Base-by-base conservation (phyloP, 1,140 invertebrate genomes). In the Asbolus verrucosus region DNA sequence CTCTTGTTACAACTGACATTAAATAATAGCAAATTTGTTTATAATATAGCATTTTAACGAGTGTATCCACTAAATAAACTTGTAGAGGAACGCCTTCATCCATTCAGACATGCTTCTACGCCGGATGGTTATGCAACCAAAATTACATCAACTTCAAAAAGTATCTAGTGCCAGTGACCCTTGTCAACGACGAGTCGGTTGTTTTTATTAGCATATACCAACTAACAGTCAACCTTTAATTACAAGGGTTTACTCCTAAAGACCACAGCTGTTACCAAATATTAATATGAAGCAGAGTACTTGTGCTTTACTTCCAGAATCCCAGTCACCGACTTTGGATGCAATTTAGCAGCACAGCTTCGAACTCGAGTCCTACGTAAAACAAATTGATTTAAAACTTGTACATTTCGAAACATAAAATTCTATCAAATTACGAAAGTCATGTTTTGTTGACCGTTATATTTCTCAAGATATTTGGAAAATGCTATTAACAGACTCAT, bases 131-230 rank as follows among this genome's bases (percentile, higher is more conserved):
- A 54, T 54, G 46, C 46, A 54, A 54, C 46, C 21, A 54, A 54
- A 13, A 21, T 27, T 27, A 54, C 46, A 31, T 54, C 21, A n/a
- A 54, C 33, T 41, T 63, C 5, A 8, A 63, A 62, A 62, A 63
- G 39, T 21, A 63, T 38, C n/a, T n/a, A n/a, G n/a, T 21, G 27
- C 14, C 39, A 9, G 4, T 9, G 18, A 63, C 61, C 61, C 61
- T 63, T 39, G 61, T 63, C 61, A 63, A 18, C 61, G 46, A 54
- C 46, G 27, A 54, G 46, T 63, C 13, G 33, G 33, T 63, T 63
- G 61, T 63, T 63, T 63, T 63, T 63, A 63, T 63, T 63, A 63
- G 61, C 61, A 63, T 63, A 63, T 39, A 63, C 19, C 33, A 11
- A 63, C 61, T 41, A 54, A 31, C 46, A 54, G 46, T 54, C 61